A percentile compares a stretch with the other conserved stretches of the same genome.
Conservation (phyloP, 2,797 vertebrate genomes). For the Scyliorhinus canicula region DNA sequence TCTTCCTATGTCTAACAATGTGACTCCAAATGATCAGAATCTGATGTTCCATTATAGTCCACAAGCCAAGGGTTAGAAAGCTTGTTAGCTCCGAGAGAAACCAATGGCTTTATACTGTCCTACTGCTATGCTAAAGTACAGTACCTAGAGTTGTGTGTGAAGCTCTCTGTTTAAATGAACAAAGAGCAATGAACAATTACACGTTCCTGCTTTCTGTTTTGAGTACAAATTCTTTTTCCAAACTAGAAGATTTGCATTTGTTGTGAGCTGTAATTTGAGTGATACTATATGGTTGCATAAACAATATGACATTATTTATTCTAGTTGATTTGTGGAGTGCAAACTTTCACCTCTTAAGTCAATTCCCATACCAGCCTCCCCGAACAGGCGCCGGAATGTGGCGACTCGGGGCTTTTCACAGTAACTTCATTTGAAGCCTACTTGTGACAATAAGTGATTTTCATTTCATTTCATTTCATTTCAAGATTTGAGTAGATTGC, state of each 20-base stretch:
- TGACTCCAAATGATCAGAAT: constrained; percentile 1
- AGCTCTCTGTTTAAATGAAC: background rate
- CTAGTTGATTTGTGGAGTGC: too few relatives aligned
- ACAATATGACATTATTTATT: background rate
- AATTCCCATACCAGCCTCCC: too few relatives aligned
- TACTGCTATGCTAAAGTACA: background rate
- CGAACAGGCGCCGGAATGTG: too few relatives aligned
- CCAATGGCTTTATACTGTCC: background rate
- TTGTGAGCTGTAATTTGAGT: background rate
- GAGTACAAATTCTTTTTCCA: background rate
- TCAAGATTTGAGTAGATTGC: too few relatives aligned
- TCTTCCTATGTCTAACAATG: constrained; percentile 19
- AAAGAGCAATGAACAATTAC: background rate
- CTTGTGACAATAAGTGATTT: too few relatives aligned
- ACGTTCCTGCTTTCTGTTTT: background rate
- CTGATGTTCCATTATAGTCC: constrained; percentile 18
- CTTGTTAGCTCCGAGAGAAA: background rate
- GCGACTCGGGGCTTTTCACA: too few relatives aligned
- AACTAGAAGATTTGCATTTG: background rate
- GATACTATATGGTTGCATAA: background rate
- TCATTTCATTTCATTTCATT: too few relatives aligned
- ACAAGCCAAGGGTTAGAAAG: background rate
- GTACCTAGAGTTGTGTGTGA: background rate
- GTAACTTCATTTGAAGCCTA: too few relatives aligned
- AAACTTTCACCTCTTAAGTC: background rate